Conservation (phyloP, 2,797 vertebrate species). For the Nothura maculosa region DNA sequence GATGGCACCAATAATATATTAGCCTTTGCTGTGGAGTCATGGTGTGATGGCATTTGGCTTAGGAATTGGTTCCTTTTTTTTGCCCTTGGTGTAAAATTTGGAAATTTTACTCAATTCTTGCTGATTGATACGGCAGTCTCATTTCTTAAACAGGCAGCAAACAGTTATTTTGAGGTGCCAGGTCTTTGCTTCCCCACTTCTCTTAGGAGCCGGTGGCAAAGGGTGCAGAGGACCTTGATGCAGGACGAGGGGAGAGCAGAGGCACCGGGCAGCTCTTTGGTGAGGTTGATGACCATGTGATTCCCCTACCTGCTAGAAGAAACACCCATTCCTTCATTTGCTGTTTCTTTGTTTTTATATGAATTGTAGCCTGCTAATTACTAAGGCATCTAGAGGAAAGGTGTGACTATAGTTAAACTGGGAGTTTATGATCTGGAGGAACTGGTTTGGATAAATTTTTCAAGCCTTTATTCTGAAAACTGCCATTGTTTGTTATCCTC, state of each 20-base stretch:
- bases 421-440: background rate
- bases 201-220: background rate
- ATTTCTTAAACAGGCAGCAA: background rate
- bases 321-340: background rate
- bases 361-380: background rate
- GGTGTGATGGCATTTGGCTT: background rate
- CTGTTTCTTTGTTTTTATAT: background rate
- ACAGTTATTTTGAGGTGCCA: accelerated
- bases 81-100: background rate
- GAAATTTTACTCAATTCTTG: background rate
- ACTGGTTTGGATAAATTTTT: accelerated
- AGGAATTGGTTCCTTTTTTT: background rate
- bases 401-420: background rate
- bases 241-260: background rate
- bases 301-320: background rate
- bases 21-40: background rate
- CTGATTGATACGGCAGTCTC: background rate
- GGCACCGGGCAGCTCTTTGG: accelerated
- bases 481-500: background rate
- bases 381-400: background rate
- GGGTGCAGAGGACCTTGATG: background rate
- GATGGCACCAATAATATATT: background rate
- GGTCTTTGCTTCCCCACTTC: background rate
- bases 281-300: background rate
- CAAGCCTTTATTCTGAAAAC: background rate